Base-by-base conservation (phyloP, 2,797 vertebrate species). In the Argyrosomus regius region DNA sequence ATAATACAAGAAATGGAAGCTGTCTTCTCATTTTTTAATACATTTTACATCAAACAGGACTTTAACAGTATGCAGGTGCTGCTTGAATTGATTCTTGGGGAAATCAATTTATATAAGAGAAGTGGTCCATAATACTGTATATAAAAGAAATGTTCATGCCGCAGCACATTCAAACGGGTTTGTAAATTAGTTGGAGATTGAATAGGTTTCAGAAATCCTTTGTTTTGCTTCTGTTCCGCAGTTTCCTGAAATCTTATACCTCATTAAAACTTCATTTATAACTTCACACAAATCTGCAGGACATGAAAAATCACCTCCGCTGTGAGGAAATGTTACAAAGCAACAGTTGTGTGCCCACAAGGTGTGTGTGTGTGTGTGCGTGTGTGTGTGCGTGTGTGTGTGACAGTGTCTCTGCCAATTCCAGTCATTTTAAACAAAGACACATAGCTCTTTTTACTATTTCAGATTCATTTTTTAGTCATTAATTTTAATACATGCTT, bases 401-500 rank as follows among this genome's bases (percentile, higher is more conserved):
- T 20, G 31, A 7, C 18, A 80, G 18, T 65, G 56, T 81, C 70
- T 43, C 31, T 61, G 41, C 22, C 68, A 61, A 6, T 77, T 77
- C 54, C 28, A 50, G 48, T 71, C 60, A 50, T 45, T 66, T 80
- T 22, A 68, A 60, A 76, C 54, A 60, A 39, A 75, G 80, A 75
- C 68, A 75, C 54, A 56, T 3, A 28, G 54, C n/a, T 60, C 56
- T 64, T 35, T 75, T 28, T 59, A 10, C 39, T 62, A 8, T 58
- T 70, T 78, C 52, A 43, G 28, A 31, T 60, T 72, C 35, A 63
- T 68, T 68, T 70, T 77, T 77, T 31, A 28, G 53, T 75, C 60
- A 81, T 89, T 87, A 41, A 81, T 63, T 88, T 81, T 12, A 78
- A 73, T 71, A 62, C 41, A 14, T 61, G 49, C 57, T 63, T 87